Percentiles rank a stretch among this genome's conserved stretches.
Conservation (phyloP, 2,888 invertebrate genomes). For the Platerodrilus igneus region DNA sequence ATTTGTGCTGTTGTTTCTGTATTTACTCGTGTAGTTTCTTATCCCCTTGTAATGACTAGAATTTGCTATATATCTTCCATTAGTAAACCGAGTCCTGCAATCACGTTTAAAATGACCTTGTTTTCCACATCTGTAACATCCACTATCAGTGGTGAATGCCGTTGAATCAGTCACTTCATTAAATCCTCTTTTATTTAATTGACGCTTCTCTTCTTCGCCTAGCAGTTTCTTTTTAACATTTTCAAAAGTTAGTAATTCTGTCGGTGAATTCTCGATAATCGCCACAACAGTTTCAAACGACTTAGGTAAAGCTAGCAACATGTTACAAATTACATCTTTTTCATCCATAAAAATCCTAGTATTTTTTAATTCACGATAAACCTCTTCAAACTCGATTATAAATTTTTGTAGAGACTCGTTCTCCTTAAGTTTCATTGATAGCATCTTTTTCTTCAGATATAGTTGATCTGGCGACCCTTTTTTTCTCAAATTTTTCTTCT, state of each 20-base stretch:
- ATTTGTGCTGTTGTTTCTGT: too few relatives aligned
- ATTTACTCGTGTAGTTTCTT: too few relatives aligned
- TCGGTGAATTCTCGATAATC: slow-evolving; percentile 20
- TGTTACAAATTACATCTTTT: slow-evolving; percentile 16
- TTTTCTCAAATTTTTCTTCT: slow-evolving; percentile 15
- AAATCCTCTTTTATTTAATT: too few relatives aligned
- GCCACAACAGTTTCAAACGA: slow-evolving; percentile 23
- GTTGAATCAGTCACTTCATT: too few relatives aligned
- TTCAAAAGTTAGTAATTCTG: neutral
- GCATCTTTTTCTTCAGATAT: slow-evolving; percentile 15
- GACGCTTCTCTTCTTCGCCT: neutral
- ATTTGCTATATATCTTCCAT: too few relatives aligned
- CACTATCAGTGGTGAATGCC: too few relatives aligned
- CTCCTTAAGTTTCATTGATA: slow-evolving; percentile 16
- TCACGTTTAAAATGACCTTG: too few relatives aligned
- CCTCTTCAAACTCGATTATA: slow-evolving; percentile 17
- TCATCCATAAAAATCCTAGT: slow-evolving; percentile 15
- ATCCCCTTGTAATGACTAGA: too few relatives aligned
- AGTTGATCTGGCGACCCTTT: slow-evolving; percentile 16
- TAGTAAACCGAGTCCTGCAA: too few relatives aligned
- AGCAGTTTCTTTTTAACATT: neutral
- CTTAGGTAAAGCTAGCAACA: slow-evolving; percentile 18
- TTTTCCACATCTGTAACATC: too few relatives aligned
- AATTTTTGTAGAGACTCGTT: slow-evolving; percentile 14
- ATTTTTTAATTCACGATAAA: slow-evolving; percentile 15